A percentile compares a stretch with the other conserved stretches of the same genome.
phyloP scores from a whole-genome alignment of 2,113 vertebrate genomes.

The Xyrauchen texanus region DNA sequence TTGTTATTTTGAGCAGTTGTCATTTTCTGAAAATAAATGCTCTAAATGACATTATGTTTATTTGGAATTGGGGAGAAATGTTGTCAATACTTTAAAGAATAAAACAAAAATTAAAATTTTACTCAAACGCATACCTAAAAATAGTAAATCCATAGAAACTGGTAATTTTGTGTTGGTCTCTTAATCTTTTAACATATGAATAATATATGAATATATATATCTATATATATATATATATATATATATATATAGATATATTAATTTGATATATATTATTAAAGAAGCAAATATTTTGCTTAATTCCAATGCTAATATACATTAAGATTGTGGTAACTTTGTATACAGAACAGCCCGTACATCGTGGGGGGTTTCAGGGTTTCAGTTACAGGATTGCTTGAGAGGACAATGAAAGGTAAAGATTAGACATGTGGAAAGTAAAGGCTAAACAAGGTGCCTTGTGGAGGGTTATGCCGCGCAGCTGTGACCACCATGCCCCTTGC shows the following conservation, averaged over 20 bases:
- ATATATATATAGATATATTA: slow-evolving; percentile 16
- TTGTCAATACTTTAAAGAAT: too few species aligned
- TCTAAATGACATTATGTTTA: too few species aligned
- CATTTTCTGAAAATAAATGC: too few species aligned
- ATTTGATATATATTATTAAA: slow-evolving; percentile 12
- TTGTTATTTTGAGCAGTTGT: too few species aligned
- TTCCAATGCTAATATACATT: neutral
- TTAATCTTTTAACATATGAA: too few species aligned
- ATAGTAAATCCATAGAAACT: too few species aligned
- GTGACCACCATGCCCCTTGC: slow-evolving; percentile 73
- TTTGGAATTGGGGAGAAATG: too few species aligned
- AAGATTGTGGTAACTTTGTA: neutral
- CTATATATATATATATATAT: neutral
- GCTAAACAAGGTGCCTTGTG: slow-evolving; percentile 57
- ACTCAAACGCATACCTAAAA: too few species aligned
- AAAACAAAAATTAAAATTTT: too few species aligned
- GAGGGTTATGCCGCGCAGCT: slow-evolving; percentile 73
- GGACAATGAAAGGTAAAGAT: slow-evolving; percentile 41
- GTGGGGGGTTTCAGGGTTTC: neutral
- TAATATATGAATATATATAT: too few species aligned
- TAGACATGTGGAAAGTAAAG: slow-evolving; percentile 44
- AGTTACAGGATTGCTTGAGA: neutral
- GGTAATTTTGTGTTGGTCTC: too few species aligned
- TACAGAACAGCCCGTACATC: neutral
- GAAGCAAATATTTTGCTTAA: neutral